Evolutionary conservation across 2,888 invertebrate species (phyloP).

Genomic region (Diaperis boleti): DNA sequence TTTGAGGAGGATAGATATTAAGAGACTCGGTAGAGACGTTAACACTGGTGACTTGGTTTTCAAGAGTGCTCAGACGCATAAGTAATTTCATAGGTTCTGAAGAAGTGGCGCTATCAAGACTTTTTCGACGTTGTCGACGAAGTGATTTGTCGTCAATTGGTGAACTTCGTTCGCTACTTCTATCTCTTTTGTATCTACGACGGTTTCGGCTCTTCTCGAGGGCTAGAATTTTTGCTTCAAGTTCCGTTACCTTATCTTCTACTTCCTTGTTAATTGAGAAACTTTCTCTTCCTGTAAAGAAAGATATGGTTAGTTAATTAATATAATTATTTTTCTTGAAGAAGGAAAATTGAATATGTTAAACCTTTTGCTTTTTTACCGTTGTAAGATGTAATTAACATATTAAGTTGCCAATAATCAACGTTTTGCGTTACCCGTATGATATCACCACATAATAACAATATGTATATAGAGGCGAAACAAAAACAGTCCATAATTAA

Average conservation of each 20-base stretch:
- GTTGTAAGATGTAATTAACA: too few species aligned
- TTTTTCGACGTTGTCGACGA: conserved; percentile 75
- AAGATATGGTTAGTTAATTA: not conserved
- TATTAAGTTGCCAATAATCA: too few species aligned
- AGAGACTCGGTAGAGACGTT: conserved; percentile 73
- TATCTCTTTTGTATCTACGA: conserved; percentile 67
- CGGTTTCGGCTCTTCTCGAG: conserved; percentile 70
- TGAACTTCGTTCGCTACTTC: conserved; percentile 64
- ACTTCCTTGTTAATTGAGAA: conserved; percentile 85
- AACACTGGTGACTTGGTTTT: conserved; percentile 80
- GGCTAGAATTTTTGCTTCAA: conserved; percentile 81
- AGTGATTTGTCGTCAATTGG: conserved; percentile 61
- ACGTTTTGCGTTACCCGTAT: too few species aligned
- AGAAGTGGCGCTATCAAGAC: conserved; percentile 82
- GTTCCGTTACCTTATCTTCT: conserved; percentile 85
- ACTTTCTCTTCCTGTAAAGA: conserved; percentile 72
- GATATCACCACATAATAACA: too few species aligned
- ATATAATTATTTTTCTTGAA: too few species aligned
- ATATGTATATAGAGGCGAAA: too few species aligned
- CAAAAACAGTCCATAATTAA: too few species aligned
- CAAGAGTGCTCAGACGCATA: conserved; percentile 80
- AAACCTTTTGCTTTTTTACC: too few species aligned
- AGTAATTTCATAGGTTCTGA: conserved; percentile 85
- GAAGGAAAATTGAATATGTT: too few species aligned
- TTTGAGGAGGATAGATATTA: conserved; percentile 67